Evolutionary conservation across 2,113 vertebrate genomes (phyloP), one percentile per base, ranked within the genome.

Genomic region (Podilymbus podiceps): DNA sequence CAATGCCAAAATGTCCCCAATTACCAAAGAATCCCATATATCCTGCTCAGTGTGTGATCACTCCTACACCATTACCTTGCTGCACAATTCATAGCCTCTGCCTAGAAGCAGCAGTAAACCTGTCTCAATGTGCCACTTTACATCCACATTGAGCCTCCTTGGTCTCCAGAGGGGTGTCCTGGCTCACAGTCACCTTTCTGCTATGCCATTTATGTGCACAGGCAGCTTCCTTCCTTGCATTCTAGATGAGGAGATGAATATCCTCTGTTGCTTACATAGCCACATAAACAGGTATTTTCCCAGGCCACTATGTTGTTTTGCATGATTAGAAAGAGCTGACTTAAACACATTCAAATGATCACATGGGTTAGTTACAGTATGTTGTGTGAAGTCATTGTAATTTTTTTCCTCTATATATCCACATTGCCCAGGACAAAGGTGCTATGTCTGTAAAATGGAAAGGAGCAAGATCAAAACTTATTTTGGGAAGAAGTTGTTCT

Each of bases 1-100:
- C 90, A 76, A 88, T 28, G 79, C 96, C 94, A 95, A 97, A 95
- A 95, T 88, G 66, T 90, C 88, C 91, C 95, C 97, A 97, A 95
- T 97, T 97, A 97, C 91, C 93, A 86, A 93, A 91, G 92, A 89
- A 88, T 88, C 87, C 94, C 87, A 91, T 94, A 92, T 97, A 96
- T 96, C 89, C 92, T 90, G 83, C 92, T 95, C 80, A 60, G 9
- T 53, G 66, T 91, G 90, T 63, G 92, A 93, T 90, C 97, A 74
- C 81, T 93, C 92, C 95, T 88, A 69, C 76, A 62, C 93, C 91
- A 90, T 96, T 95, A 95, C 77, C 91, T 87, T 85, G 73, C 67
- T 0, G 5, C 74, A 91, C 88, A 79, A 96, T 97, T 97, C 96
- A 95, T 78, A 69, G 95, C 94, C 88, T 90, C 89, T 95, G 58